A percentile compares a stretch with the other conserved stretches of the same genome.
Conservation (phyloP, 1,140 invertebrate genomes). For the Cyphomyrmex costatus region DNA sequence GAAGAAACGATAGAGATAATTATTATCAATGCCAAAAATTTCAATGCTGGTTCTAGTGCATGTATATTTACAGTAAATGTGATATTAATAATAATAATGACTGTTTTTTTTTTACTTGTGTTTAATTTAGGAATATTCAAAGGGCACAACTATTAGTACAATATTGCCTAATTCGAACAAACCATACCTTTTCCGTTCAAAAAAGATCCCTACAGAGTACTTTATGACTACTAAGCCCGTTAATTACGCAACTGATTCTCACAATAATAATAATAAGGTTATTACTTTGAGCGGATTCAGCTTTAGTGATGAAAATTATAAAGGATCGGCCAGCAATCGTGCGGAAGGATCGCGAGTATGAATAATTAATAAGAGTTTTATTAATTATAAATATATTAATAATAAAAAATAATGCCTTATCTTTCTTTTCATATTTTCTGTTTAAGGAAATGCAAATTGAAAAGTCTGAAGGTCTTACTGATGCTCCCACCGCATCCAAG, state of each 20-base stretch:
- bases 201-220: conserved; percentile 92
- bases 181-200: conserved; percentile 88
- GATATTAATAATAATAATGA: neutral
- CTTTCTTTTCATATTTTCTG: neutral
- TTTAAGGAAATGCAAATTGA: conserved; percentile 10
- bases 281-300: conserved; percentile 75
- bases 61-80: neutral
- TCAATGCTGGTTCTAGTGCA: neutral
- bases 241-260: conserved; percentile 66
- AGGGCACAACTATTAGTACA: conserved; percentile 78
- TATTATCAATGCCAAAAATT: neutral
- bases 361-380: conserved; percentile 50
- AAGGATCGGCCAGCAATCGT: conserved; percentile 86
- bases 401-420: neutral
- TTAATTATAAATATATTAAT: neutral
- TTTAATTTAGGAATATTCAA: conserved; percentile 83
- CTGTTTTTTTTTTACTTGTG: no score
- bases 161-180: conserved; percentile 78
- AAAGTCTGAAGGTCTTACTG: neutral
- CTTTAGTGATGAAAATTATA: conserved; percentile 86
- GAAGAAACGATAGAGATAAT: neutral
- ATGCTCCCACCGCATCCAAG: neutral
- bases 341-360: conserved; percentile 47
- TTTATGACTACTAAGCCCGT: conserved; percentile 89
- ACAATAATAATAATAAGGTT: conserved; percentile 63